phyloP scores from a whole-genome alignment of 2,888 invertebrate species.

The Charanyca ferruginea region DNA sequence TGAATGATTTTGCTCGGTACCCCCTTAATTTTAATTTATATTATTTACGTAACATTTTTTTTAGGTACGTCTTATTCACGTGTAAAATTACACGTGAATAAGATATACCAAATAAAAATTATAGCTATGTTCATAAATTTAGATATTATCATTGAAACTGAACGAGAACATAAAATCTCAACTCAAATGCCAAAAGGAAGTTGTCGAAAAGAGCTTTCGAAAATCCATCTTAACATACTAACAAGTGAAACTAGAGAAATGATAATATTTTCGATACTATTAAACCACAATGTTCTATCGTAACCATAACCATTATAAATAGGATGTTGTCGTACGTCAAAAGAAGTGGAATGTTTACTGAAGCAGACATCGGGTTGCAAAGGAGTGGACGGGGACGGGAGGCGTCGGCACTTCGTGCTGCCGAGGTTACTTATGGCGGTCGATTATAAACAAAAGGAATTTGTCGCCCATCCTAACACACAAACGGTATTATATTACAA shows the following conservation, averaged over 20 bases:
- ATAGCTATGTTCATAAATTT: not conserved
- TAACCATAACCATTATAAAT: slow-evolving; percentile 17
- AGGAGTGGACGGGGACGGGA: slow-evolving; percentile 48
- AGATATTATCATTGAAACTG: not conserved
- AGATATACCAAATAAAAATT: no score
- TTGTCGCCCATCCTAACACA: slow-evolving; percentile 94
- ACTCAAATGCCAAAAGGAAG: not conserved
- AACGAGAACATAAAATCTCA: not conserved
- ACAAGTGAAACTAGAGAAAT: slow-evolving; percentile 11
- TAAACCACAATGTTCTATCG: slow-evolving; percentile 15
- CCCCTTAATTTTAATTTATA: no score
- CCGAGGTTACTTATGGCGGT: slow-evolving; percentile 93
- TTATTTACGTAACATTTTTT: no score
- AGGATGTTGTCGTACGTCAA: slow-evolving; percentile 93
- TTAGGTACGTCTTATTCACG: no score
- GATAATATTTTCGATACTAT: slow-evolving; percentile 12
- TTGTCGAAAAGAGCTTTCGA: not conserved
- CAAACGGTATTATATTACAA: slow-evolving; percentile 90
- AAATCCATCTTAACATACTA: not conserved
- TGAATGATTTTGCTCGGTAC: no score
- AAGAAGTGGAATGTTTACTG: slow-evolving; percentile 93
- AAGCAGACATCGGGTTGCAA: slow-evolving; percentile 88
- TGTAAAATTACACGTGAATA: no score
- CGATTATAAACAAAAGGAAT: slow-evolving; percentile 93
- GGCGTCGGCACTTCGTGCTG: slow-evolving; percentile 87